phyloP scores from a whole-genome alignment of 2,888 invertebrate genomes.

The Athalia circularis region DNA sequence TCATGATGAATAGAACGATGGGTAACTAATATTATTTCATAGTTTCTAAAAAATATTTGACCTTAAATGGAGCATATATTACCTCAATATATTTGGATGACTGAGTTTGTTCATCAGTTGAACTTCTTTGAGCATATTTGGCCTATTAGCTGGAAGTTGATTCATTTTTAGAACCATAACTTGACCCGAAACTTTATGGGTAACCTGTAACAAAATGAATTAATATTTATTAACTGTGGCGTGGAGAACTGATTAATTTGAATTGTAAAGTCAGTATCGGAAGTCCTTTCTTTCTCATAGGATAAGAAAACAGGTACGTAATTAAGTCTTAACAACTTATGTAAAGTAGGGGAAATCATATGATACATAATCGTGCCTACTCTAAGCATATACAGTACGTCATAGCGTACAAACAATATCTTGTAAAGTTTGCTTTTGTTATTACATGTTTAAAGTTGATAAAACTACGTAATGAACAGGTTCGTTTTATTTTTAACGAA shows the following conservation, averaged over 20 bases:
- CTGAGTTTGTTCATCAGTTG: constrained; percentile 97
- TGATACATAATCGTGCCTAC: background rate
- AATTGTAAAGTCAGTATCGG: background rate
- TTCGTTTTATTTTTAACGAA: background rate
- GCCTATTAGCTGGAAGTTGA: constrained; percentile 93
- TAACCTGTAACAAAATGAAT: constrained; percentile 82
- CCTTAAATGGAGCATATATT: constrained; percentile 52
- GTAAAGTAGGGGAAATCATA: constrained; percentile 4
- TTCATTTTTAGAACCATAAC: constrained; percentile 99
- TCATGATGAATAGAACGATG: too few species aligned
- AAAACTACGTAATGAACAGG: too few species aligned
- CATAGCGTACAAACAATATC: too few species aligned
- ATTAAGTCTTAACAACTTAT: constrained; percentile 24
- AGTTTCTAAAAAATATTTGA: background rate
- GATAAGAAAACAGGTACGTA: background rate
- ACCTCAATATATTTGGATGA: constrained; percentile 96
- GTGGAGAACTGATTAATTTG: background rate
- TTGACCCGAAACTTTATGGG: constrained; percentile 92
- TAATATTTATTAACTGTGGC: background rate
- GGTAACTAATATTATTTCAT: too few species aligned
- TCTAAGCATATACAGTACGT: background rate
- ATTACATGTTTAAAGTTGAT: too few species aligned
- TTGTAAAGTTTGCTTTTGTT: too few species aligned
- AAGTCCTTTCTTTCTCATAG: background rate
- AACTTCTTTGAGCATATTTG: constrained; percentile 97